Conservation (phyloP, 1,140 invertebrate genomes). For the Drosophila jambulina region DNA sequence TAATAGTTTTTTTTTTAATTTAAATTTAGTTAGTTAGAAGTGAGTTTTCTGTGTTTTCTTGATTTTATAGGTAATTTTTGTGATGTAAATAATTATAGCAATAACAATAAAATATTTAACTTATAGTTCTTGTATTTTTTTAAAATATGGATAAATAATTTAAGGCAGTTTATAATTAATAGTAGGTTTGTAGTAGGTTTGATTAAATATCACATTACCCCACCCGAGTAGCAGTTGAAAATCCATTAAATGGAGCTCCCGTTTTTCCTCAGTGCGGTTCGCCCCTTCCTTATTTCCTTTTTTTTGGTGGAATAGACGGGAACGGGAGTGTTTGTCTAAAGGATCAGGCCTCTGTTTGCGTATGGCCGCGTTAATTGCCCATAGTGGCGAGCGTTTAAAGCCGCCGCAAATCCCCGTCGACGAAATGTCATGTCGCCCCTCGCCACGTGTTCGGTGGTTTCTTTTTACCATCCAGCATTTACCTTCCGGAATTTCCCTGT, state of each 20-base stretch:
- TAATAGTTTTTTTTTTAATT: no score
- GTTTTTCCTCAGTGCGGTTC: constrained; percentile 16
- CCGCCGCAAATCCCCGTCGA: constrained; percentile 75
- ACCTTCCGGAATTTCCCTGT: constrained; percentile 25
- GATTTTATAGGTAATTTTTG: not conserved
- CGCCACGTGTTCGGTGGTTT: constrained; percentile 18
- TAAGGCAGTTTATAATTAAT: no score
- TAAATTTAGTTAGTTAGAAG: no score
- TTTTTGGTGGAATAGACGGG: not conserved
- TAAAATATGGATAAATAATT: no score
- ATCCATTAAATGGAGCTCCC: not conserved
- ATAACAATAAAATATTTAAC: no score
- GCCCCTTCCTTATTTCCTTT: constrained; percentile 5
- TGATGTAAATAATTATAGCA: no score
- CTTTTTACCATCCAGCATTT: constrained; percentile 49
- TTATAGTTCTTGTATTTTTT: no score
- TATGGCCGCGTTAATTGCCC: constrained; percentile 81
- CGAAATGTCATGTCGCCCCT: constrained; percentile 57
- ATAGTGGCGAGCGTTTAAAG: constrained; percentile 82
- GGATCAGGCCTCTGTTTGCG: constrained; percentile 78
- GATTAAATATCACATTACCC: no score
- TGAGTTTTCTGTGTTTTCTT: no score
- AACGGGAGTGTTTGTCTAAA: constrained; percentile 71
- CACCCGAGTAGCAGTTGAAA: not conserved
- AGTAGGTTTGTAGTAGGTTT: no score